Evolutionary conservation across 2,797 vertebrate genomes (phyloP).

Genomic region (Lepus townsendii): DNA sequence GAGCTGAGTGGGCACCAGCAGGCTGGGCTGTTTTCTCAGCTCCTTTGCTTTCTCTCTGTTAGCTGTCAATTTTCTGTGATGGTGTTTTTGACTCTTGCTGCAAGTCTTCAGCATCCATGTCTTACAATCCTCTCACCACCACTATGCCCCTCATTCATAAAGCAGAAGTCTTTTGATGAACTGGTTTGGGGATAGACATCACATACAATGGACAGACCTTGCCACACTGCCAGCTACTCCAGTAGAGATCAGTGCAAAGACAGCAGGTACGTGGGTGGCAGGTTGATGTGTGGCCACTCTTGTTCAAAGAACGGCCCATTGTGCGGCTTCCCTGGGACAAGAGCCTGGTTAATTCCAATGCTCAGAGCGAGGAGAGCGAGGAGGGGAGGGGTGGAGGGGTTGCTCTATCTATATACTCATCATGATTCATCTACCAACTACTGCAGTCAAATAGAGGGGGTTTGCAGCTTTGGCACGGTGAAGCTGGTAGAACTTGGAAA

Average conservation of each 20-base stretch:
- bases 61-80: not conserved
- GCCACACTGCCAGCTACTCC: not conserved
- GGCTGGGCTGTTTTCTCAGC: not conserved
- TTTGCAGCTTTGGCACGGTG: not conserved
- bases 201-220: not conserved
- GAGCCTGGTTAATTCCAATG: not conserved
- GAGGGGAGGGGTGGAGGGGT: fast-evolving
- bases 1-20: not conserved
- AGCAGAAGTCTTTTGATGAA: not conserved
- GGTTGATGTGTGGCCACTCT: not conserved
- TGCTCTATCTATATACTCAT: not conserved
- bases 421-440: not conserved
- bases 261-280: not conserved
- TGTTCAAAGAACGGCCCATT: not conserved
- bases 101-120: not conserved
- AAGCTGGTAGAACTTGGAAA: not conserved
- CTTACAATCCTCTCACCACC: not conserved
- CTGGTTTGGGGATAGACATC: not conserved
- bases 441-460: not conserved
- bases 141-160: not conserved
- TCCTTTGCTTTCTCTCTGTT: not conserved
- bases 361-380: not conserved
- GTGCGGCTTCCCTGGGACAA: not conserved
- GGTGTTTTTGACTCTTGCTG: not conserved
- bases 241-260: not conserved